Evolutionary conservation across 2,797 vertebrate genomes (phyloP).

Genomic region (Myripristis murdjan): DNA sequence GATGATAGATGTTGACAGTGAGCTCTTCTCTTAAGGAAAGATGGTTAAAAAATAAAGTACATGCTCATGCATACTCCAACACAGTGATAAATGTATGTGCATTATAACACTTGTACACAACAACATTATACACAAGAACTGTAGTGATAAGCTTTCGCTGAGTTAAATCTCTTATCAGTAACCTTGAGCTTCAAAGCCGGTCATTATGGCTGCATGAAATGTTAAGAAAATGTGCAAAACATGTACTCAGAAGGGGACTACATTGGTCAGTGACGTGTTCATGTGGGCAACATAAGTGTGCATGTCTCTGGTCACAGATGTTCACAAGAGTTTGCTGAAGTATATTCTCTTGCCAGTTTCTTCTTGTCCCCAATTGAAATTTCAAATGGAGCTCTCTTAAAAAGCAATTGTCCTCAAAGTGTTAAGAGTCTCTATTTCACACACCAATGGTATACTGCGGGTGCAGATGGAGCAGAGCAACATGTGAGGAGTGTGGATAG

Average conservation of each 20-base stretch:
- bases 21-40: conserved; percentile 33
- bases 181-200: conserved; percentile 34
- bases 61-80: conserved; percentile 27
- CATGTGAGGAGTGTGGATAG: conserved; percentile 59
- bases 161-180: conserved; percentile 39
- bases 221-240: conserved; percentile 38
- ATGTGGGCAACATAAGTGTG: not conserved
- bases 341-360: conserved; percentile 35
- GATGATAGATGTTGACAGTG: conserved; percentile 36
- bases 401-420: conserved; percentile 67
- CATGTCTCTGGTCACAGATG: too few relatives aligned
- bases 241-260: not conserved
- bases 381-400: conserved; percentile 63
- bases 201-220: conserved; percentile 21
- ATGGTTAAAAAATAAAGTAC: conserved; percentile 28
- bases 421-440: conserved; percentile 62
- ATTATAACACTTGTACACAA: not conserved
- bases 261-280: conserved; percentile 9
- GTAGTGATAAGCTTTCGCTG: conserved; percentile 1
- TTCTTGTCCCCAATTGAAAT: conserved; percentile 57
- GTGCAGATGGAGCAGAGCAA: conserved; percentile 47
- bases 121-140: not conserved
- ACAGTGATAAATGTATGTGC: not conserved
- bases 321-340: conserved; percentile 21
- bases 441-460: conserved; percentile 38